Evolutionary conservation across 2,888 invertebrate genomes (phyloP).

Genomic region (Rhyacophila evoluta): DNA sequence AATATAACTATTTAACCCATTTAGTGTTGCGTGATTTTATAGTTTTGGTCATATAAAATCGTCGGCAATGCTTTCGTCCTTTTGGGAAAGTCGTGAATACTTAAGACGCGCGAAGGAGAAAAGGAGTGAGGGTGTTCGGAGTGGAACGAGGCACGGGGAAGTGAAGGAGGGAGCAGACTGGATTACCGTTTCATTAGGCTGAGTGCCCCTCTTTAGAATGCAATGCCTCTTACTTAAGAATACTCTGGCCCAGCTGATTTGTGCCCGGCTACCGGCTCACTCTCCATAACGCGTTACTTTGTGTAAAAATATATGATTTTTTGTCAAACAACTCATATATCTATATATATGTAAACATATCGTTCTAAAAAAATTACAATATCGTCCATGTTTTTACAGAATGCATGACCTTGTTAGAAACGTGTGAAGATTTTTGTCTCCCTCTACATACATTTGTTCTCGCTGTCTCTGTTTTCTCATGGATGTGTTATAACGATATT

Average conservation of each 20-base stretch:
- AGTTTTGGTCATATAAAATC: neutral
- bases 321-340: too few relatives aligned
- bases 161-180: constrained; percentile 60
- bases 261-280: constrained; percentile 35
- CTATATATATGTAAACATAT: too few relatives aligned
- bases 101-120: constrained; percentile 22
- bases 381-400: too few relatives aligned
- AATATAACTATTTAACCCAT: too few relatives aligned
- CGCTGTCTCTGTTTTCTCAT: too few relatives aligned
- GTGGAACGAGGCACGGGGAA: neutral
- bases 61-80: neutral
- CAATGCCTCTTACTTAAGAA: constrained; percentile 54
- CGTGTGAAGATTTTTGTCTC: too few relatives aligned
- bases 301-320: neutral
- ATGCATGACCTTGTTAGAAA: too few relatives aligned
- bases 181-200: constrained; percentile 72
- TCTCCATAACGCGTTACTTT: constrained; percentile 35
- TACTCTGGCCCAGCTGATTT: constrained; percentile 51
- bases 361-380: too few relatives aligned
- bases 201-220: constrained; percentile 64
- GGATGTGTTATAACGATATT: too few relatives aligned
- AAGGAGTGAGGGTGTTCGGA: neutral
- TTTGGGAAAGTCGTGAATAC: neutral
- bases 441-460: too few relatives aligned
- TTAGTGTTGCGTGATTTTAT: too few relatives aligned